A percentile compares a stretch with the other conserved stretches of the same genome.
phyloP scores from a whole-genome alignment of 2,113 vertebrate species.

The Saguinus imperator region DNA sequence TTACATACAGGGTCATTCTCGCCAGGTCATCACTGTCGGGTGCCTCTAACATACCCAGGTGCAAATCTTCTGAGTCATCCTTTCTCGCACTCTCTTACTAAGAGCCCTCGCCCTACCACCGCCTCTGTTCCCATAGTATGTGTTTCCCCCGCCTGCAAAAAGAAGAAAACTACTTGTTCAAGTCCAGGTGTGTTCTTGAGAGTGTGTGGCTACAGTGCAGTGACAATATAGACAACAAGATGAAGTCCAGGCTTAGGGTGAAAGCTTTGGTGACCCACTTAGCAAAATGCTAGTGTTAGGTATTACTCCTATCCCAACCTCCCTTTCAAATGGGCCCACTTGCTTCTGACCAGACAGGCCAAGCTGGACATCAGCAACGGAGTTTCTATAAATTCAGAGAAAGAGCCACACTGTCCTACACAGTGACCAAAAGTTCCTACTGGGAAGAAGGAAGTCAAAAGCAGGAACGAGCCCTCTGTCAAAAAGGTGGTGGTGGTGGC shows the following conservation, averaged over 20 bases:
- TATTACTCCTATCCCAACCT: neutral
- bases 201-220: neutral
- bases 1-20: no score
- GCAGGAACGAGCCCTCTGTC: neutral
- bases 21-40: no score
- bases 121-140: neutral
- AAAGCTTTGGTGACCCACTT: neutral
- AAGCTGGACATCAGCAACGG: neutral
- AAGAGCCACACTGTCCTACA: neutral
- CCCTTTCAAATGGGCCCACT: neutral
- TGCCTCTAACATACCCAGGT: neutral
- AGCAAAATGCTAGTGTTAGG: neutral
- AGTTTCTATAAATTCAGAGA: neutral
- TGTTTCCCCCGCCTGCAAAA: neutral
- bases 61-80: neutral
- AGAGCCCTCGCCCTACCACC: neutral
- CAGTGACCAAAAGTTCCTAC: neutral
- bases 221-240: neutral
- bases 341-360: neutral
- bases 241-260: neutral
- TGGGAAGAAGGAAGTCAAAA: constrained; percentile 1
- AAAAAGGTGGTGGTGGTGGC: neutral
- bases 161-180: neutral
- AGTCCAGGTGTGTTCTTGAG: neutral
- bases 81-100: neutral